Conservation (phyloP, 2,797 vertebrate genomes). For the Molossus alvarezi region DNA sequence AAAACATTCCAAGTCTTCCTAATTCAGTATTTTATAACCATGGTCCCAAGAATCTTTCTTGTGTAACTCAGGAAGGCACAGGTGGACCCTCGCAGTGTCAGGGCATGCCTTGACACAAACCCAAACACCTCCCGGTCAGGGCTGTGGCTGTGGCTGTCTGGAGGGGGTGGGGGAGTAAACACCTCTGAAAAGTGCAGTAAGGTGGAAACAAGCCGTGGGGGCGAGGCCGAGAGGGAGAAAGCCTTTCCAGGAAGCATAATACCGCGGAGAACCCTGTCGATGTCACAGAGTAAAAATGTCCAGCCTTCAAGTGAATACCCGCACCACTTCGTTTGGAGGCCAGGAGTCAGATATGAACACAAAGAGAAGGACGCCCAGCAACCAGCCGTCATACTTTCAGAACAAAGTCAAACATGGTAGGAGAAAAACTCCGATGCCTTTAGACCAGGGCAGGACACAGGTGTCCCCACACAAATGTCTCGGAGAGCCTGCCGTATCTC, state of each 20-base stretch:
- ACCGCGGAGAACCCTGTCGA: background rate
- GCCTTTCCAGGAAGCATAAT: background rate
- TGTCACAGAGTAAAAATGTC: background rate
- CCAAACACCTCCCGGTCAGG: background rate
- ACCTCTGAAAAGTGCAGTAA: background rate
- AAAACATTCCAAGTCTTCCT: constrained; percentile 28
- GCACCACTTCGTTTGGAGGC: background rate
- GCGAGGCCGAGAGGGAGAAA: background rate
- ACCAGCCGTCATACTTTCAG: background rate
- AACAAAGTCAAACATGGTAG: background rate
- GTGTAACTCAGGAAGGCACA: constrained; percentile 37
- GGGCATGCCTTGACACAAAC: background rate
- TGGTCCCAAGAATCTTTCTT: background rate
- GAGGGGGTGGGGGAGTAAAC: background rate
- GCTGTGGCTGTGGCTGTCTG: background rate
- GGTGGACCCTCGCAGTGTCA: background rate
- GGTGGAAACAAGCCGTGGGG: background rate
- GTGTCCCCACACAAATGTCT: background rate
- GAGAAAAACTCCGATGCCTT: background rate
- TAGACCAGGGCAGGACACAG: background rate
- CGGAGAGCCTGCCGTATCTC: background rate
- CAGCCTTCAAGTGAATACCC: background rate
- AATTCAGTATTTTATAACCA: constrained; percentile 44
- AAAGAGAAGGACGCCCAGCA: background rate
- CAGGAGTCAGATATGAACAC: background rate